Evolutionary conservation across 2,888 invertebrate species (phyloP), one percentile per base, ranked within the genome.

Genomic region (Hipparchia semele): DNA sequence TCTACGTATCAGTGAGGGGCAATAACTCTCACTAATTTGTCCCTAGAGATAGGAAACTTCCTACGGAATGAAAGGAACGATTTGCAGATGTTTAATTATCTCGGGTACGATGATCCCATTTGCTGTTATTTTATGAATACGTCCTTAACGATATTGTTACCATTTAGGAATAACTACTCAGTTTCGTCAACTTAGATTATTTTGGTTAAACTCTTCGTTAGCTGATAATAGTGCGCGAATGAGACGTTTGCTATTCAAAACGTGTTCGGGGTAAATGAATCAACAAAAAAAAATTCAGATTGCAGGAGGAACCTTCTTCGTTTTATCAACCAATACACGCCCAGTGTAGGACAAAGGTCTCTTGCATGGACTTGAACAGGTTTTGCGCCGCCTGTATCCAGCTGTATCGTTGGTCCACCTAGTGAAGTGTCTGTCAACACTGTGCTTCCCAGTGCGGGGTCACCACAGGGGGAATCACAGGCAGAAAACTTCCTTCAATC

Each of bases 11-110:
- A 59, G 46, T 69, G 23, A 49, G 68, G 13, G 56, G 46, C 66
- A 68, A 68, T 73, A 69, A 61, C 13, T 75, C 60, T 70, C 65
- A 33, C 58, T 74, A 74, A 76, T 76, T 70, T 56, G 67, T 65
- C 76, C 67, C 74, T 66, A 10, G 75, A 70, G 76, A 66, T 58
- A 33, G 53, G 64, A 70, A 72, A 53, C 56, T 59, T 61, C 58
- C 70, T 56, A 62, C n/a, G 49, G 56, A 64, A 59, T 56, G 33
- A 62, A 67, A 64, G 13, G 49, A 54, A 65, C 49, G 65, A 68
- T 67, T 59, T 49, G 71, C 73, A 71, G 73, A 74, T 74, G 73
- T 60, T 74, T 68, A 61, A 61, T 61, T 60, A 39, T 69, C 9
- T 61, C 10, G 61, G 53, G 69, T 53, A 13, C 54, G 59, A 33